Base-by-base conservation (phyloP, 2,888 invertebrate genomes). In the Leucophenga montana region DNA sequence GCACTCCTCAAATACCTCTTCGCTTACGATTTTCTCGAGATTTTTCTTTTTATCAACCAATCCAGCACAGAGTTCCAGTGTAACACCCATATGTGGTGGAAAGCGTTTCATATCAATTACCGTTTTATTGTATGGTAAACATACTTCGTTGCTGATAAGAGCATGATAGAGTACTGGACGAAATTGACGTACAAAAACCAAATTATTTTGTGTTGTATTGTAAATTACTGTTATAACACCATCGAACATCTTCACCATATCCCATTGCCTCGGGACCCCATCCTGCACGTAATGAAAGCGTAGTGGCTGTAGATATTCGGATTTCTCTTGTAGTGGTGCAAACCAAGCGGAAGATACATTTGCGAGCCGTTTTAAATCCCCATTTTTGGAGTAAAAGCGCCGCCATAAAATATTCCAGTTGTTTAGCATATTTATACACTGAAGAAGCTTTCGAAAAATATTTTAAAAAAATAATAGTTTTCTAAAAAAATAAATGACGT, bases 41-140 rank as follows among this genome's bases (percentile, higher is more conserved):
- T 93, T 88, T 77, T 92, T 91, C 8, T 93, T 86, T 87, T 97
- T 97, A 86, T 98, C 98, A 1, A 97, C 92, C 73, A 97, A 94
- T 1, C 98, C 98, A 3, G 97, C 98, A 90, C 98, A 98, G 73
- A 98, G 91, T 89, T 99, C 99, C 39, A 96, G 83, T 0, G 97
- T 95, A 0, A 97, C 86, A 0, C 96, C 98, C 1, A 93, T 84
- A 1, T 90, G 90, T 0, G 93, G 91, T 2, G 94, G 93, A 87
- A 93, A 94, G 83, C 93, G 92, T 0, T 87, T 80, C 0, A 92
- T 89, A 82, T 95, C 93, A 67, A 94, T 91, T 0, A 85, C 81
- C 0, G 88, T 88, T 3, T 85, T 78, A n/a, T 3, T 39, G 8
- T 33, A 9, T 9, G 18, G 3, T 22, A 80, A 68, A 61, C 77